These are phyloP conservation scores for Pristionchus fissidentatus DNA, from an alignment of 2,888 invertebrate genomes.

Conservation along the genomic window DNA sequence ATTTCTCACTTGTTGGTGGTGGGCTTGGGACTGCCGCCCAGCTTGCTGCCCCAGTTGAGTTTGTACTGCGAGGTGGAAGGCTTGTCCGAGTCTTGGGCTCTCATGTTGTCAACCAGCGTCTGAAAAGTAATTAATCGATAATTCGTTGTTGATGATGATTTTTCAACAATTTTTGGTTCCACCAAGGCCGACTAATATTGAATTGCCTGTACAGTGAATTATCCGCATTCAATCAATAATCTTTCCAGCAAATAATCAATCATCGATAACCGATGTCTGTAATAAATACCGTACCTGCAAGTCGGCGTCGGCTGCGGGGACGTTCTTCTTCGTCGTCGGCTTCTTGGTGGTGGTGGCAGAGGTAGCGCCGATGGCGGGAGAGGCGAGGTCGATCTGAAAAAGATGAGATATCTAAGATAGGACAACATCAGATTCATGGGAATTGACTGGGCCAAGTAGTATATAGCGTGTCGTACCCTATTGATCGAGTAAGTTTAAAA, in stretches of 20 bases:
- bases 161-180: neutral
- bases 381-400: slow-evolving; percentile 47
- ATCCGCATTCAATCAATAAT: too few relatives aligned
- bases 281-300: slow-evolving; percentile 50
- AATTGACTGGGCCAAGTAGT: too few relatives aligned
- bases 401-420: neutral
- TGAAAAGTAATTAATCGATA: neutral
- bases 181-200: neutral
- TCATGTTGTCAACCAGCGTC: slow-evolving; percentile 66
- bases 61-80: slow-evolving; percentile 59
- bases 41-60: slow-evolving; percentile 69
- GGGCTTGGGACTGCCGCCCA: slow-evolving; percentile 56
- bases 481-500: neutral
- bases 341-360: slow-evolving; percentile 56
- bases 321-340: slow-evolving; percentile 50
- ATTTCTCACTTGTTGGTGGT: slow-evolving; percentile 43
- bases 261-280: too few relatives aligned
- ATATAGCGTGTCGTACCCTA: too few relatives aligned
- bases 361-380: slow-evolving; percentile 51
- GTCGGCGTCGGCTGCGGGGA: neutral
- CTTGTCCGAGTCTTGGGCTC: slow-evolving; percentile 67
- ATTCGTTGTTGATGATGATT: neutral
- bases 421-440: neutral
- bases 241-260: too few relatives aligned
- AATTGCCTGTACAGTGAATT: neutral